Conservation (phyloP, 2,797 vertebrate genomes). For the Threskiornis aethiopicus region DNA sequence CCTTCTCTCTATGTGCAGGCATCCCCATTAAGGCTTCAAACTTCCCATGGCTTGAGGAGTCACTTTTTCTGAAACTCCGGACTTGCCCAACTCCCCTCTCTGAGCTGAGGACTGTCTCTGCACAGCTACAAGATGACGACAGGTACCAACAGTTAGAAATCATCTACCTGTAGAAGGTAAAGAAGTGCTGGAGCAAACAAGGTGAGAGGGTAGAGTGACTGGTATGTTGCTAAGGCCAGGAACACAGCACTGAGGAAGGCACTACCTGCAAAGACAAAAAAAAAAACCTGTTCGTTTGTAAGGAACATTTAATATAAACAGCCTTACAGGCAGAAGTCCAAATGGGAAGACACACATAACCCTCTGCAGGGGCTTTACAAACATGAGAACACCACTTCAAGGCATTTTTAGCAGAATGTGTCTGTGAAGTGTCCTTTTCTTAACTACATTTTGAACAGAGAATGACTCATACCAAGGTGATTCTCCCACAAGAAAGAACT, state of each 20-base stretch:
- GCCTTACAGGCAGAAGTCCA: not conserved
- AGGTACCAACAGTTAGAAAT: not conserved
- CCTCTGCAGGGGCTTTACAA: not conserved
- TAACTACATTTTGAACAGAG: not conserved
- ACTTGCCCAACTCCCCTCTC: not conserved
- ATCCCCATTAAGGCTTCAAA: not conserved
- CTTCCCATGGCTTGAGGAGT: not conserved
- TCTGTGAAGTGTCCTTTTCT: not conserved
- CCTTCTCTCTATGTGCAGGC: not conserved
- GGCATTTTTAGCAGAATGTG: not conserved
- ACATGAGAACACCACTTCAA: not conserved
- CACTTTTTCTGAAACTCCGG: not conserved
- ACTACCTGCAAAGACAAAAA: constrained; percentile 82
- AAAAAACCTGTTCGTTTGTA: not conserved
- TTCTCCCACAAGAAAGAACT: not conserved
- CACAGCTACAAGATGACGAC: not conserved
- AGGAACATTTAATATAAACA: not conserved
- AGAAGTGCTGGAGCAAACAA: constrained; percentile 91
- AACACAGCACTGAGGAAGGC: constrained; percentile 92
- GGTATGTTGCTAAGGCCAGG: constrained; percentile 93
- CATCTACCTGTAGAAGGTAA: constrained; percentile 88
- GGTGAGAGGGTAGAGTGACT: constrained; percentile 93
- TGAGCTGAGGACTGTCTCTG: not conserved
- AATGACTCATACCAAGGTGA: not conserved
- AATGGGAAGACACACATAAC: not conserved